Evolutionary conservation across 2,888 invertebrate genomes (phyloP), one percentile per base, ranked within the genome.

Genomic region (Gerris lacustris): DNA sequence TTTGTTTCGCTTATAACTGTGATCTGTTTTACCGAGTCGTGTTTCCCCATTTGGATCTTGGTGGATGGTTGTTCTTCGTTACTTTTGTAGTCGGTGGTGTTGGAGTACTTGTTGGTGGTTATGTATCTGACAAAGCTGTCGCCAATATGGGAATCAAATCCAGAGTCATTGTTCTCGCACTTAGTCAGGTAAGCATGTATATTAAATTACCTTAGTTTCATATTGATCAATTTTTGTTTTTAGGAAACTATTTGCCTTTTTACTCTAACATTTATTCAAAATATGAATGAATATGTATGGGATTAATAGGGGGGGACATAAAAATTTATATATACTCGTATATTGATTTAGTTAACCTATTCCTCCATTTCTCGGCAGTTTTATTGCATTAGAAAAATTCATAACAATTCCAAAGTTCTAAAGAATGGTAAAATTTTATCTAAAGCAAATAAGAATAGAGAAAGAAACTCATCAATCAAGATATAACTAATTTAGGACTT

Each of bases 1-100:
- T 93, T 88, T 89, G 90, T 73, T 94, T 94, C 81, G 93, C 93
- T 0, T 94, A 94, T 83, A 94, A 94, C 80, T 92, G 93, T 6
- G 93, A 94, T 79, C 83, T 93, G 69, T 94, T 92, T 82, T 94
- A 92, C 80, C 87, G 91, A 73, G 88, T 87, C 72, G 93, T 93
- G 81, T 94, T 92, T 82, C 94, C 94, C 0, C 92, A 92, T 77
- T 90, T 91, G 76, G 92, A 93, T 82, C 86, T 93, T 15, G 92
- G 93, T 76, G 92, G 92, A 90, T 92, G 92, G 91, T 80, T 94
- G 76, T 93, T 93, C 79, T 90, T 88, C 0, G 92, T 93, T 55
- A 93, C 93, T 18, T 93, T 94, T 75, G 88, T 90, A 66, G 89
- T 94, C 77, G 94, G 91, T 6, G 87, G 88, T 70, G 81, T 88